A percentile compares a stretch with the other conserved stretches of the same genome.
These are phyloP conservation scores for Lepidurus apus DNA, from an alignment of 1,140 invertebrate genomes.

Conservation along the genomic window DNA sequence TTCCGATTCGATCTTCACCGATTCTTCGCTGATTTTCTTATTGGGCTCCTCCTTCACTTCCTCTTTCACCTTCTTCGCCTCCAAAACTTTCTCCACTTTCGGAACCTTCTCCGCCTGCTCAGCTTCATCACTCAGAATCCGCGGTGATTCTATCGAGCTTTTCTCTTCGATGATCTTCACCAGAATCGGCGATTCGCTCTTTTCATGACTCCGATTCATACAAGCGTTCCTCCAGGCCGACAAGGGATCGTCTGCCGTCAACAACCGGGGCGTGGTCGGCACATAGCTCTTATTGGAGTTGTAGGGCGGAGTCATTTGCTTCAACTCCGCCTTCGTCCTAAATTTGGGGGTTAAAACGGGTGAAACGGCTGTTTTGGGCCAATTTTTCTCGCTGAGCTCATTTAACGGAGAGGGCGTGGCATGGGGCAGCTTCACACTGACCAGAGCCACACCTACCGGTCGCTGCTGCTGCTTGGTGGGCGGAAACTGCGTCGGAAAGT, in stretches of 20 bases:
- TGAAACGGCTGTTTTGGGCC: conserved; percentile 2
- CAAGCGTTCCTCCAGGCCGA: background rate
- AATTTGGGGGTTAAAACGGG: conserved; percentile 13
- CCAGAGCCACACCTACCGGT: conserved; percentile 24
- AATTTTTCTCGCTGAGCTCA: background rate
- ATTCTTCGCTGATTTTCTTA: too few species aligned
- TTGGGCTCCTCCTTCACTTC: background rate
- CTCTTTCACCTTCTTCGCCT: background rate
- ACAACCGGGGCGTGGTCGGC: background rate
- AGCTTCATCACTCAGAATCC: too few species aligned
- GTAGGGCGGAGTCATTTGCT: conserved; percentile 22
- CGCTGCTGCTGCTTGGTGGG: background rate
- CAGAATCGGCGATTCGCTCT: background rate
- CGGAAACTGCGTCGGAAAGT: background rate
- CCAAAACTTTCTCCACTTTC: background rate
- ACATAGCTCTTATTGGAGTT: background rate
- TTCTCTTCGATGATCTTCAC: too few species aligned
- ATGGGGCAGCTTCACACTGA: conserved; percentile 12
- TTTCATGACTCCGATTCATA: background rate
- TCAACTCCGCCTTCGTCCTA: conserved; percentile 26
- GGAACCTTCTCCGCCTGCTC: too few species aligned
- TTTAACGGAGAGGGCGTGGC: background rate
- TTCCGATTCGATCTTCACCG: background rate
- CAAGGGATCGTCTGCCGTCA: background rate
- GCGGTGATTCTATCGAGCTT: too few species aligned